Conservation (phyloP, 2,797 vertebrate genomes). For the Gallirallus australis region DNA sequence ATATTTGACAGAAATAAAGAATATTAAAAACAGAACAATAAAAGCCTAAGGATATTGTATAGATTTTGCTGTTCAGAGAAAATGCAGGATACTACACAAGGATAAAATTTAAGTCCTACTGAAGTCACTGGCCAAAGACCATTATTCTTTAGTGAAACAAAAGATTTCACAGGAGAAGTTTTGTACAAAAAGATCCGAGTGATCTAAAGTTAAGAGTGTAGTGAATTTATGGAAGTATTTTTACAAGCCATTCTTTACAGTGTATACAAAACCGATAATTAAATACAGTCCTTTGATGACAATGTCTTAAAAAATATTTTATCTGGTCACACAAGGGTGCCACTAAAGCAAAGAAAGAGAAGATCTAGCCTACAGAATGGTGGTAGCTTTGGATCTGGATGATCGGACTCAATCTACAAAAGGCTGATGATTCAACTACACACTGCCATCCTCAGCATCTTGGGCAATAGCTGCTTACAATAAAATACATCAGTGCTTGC, state of each 20-base stretch:
- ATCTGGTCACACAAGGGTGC: not conserved
- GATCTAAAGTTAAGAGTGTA: not conserved
- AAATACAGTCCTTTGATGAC: not conserved
- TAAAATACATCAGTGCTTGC: not conserved
- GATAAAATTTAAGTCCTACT: not conserved
- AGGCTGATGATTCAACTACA: not conserved
- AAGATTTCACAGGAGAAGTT: not conserved
- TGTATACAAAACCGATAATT: not conserved
- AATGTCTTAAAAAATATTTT: not conserved
- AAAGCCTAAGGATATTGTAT: not conserved
- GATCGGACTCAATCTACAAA: not conserved
- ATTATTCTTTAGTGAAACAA: not conserved
- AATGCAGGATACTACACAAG: not conserved
- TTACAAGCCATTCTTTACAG: not conserved
- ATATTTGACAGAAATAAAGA: not conserved
- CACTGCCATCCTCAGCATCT: not conserved
- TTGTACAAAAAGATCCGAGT: not conserved
- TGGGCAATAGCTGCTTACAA: not conserved
- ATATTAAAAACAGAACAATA: not conserved
- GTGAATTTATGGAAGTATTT: not conserved
- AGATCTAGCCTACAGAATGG: not conserved
- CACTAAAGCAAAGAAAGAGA: not conserved
- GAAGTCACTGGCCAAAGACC: not conserved
- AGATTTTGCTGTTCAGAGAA: not conserved
- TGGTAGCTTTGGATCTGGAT: not conserved